These are phyloP conservation scores for Notolabrus celidotus DNA, from an alignment of 2,797 vertebrate species.

Conservation along the genomic window DNA sequence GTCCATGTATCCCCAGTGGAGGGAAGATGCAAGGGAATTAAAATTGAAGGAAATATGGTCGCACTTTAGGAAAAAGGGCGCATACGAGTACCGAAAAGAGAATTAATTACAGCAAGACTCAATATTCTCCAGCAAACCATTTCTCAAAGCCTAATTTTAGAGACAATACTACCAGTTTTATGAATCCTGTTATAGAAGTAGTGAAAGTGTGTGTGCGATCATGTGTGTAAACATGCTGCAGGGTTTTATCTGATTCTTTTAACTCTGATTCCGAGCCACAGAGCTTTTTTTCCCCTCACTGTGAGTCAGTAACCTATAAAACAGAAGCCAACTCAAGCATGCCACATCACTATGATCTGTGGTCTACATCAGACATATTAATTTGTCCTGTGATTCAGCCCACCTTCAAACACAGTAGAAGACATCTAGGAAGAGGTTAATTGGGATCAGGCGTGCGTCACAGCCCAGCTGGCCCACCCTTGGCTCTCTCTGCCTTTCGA, in stretches of 20 bases:
- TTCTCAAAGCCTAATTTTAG: background rate
- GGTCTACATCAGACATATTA: slow-evolving; percentile 5
- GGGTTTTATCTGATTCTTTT: too few relatives aligned
- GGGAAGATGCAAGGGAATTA: too few relatives aligned
- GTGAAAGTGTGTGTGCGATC: too few relatives aligned
- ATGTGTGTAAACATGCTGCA: too few relatives aligned
- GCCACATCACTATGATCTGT: too few relatives aligned
- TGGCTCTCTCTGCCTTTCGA: slow-evolving; percentile 5
- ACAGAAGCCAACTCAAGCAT: too few relatives aligned
- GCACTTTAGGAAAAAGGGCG: background rate
- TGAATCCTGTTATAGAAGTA: too few relatives aligned
- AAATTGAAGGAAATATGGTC: background rate
- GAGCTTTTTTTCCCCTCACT: too few relatives aligned
- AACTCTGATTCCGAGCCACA: too few relatives aligned
- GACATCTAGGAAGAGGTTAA: slow-evolving; percentile 44
- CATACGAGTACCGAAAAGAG: background rate
- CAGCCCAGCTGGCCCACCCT: slow-evolving; percentile 37
- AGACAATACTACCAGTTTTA: too few relatives aligned
- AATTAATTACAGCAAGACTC: background rate
- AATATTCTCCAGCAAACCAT: background rate
- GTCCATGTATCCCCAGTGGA: background rate
- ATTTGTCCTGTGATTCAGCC: background rate
- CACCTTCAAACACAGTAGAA: background rate
- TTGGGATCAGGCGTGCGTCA: slow-evolving; percentile 40
- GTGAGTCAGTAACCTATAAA: too few relatives aligned